Percentiles rank a stretch among this genome's conserved stretches.
Evolutionary conservation across 2,888 invertebrate genomes (phyloP).

Genomic region (Dicranocentrus wangi): DNA sequence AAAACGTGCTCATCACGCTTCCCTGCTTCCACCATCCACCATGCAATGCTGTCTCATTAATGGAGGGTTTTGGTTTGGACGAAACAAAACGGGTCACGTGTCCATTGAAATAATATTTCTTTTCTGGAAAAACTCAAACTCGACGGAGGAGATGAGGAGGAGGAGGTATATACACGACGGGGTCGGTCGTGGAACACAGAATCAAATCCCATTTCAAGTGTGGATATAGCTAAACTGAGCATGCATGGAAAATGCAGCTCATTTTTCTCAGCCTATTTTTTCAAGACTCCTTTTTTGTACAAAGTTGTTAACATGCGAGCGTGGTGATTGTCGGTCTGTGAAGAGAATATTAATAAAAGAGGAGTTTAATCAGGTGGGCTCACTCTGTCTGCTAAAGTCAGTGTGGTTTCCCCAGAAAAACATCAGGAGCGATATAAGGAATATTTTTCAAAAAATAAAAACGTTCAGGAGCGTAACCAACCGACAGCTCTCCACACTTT

Average conservation of each 20-base stretch:
- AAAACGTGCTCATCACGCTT: constrained; percentile 57
- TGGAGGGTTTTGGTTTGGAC: constrained; percentile 64
- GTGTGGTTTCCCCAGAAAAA: constrained; percentile 28
- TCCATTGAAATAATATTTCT: constrained; percentile 66
- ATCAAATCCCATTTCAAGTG: not conserved
- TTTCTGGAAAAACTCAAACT: constrained; percentile 23
- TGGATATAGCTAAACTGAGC: too few relatives aligned
- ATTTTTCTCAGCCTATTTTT: not conserved
- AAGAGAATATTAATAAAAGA: constrained; percentile 6
- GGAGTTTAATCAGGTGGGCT: constrained; percentile 27
- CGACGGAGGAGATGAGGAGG: not conserved
- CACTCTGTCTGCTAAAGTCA: constrained; percentile 3
- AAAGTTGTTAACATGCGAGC: constrained; percentile 39
- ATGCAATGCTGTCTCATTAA: constrained; percentile 69
- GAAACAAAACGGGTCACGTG: constrained; percentile 67
- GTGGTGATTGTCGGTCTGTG: not conserved
- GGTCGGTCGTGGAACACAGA: not conserved
- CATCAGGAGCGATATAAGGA: not conserved
- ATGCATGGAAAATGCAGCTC: not conserved
- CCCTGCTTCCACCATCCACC: constrained; percentile 49
- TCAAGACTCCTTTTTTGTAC: constrained; percentile 16
- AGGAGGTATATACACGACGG: not conserved
- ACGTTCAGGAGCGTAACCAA: constrained; percentile 40
- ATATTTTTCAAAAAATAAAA: constrained; percentile 22
- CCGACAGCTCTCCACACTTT: too few relatives aligned